Base-by-base conservation (phyloP, 2,113 vertebrate genomes). In the Chaetops frenatus region DNA sequence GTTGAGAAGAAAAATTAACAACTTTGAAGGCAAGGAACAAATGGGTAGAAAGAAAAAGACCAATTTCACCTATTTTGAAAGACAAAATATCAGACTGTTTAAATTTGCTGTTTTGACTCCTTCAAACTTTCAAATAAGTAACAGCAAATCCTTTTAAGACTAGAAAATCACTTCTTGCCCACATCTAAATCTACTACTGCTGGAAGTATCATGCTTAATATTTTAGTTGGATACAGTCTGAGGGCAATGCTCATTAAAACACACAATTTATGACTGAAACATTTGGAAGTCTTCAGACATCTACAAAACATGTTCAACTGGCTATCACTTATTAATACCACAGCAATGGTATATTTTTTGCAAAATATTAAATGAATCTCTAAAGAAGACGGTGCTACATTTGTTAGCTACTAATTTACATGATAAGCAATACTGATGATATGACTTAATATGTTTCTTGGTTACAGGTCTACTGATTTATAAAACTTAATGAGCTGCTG, bases 11-110 rank as follows among this genome's bases (percentile, higher is more conserved):
- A 85, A 79, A 87, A 58, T 9, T 24, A 71, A 2, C 10, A 0
- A 1, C 15, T 33, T 87, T 83, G 58, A n/a, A 56, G 28, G 6
- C 14, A 84, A 64, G 20, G 17, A 11, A 23, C 2, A 47, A 86
- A 78, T 64, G 0, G 1, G 2, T 7, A 2, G 14, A 45, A 73
- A 2, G 11, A 15, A 64, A 50, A 64, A 71, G 8, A 19, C 2
- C 7, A 29, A 11, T 14, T 81, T 90, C 0, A 27, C 47, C 1
- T 71, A 1, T 90, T 81, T 80, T 65, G 14, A 78, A 91, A 69
- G 24, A 70, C 9, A 53, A 58, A 90, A 45, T 47, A 58, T 33
- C 18, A 74, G 21, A 11, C 10, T 60, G 6, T 60, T 67, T 21
- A 93, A 88, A 80, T 44, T 14, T 18, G 23, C 9, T 38, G 2